Conservation (phyloP, 2,888 invertebrate genomes). For the Boloria selene region DNA sequence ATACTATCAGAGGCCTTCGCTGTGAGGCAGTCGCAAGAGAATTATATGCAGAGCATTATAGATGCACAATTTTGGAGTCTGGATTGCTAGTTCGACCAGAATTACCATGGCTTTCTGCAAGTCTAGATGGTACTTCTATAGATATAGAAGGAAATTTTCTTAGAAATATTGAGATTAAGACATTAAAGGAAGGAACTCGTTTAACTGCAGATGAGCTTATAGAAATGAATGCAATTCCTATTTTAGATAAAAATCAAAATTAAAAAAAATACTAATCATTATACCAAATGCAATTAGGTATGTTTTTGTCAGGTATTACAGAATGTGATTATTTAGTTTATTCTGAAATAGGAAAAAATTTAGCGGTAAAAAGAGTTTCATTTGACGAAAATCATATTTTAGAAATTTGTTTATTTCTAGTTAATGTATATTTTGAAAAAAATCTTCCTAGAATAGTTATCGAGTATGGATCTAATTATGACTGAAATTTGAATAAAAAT, state of each 20-base stretch:
- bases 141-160: neutral
- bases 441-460: no score
- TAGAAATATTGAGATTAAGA: constrained; percentile 9
- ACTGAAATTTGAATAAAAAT: no score
- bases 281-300: constrained; percentile 6
- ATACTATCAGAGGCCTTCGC: constrained; percentile 8
- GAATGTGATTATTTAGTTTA: constrained; percentile 7
- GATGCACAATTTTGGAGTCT: constrained; percentile 1
- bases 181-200: constrained; percentile 8
- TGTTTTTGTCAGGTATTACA: constrained; percentile 8
- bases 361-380: constrained; percentile 1
- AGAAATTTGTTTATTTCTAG: neutral
- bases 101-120: constrained; percentile 10
- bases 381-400: constrained; percentile 8
- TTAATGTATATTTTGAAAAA: no score
- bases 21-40: constrained; percentile 7
- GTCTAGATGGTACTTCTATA: constrained; percentile 6
- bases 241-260: constrained; percentile 8
- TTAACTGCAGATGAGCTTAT: constrained; percentile 9
- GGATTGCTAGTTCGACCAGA: constrained; percentile 8
- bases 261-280: constrained; percentile 9
- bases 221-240: constrained; percentile 10
- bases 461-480: no score
- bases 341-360: constrained; percentile 8
- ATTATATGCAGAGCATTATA: constrained; percentile 7